A percentile compares a stretch with the other conserved stretches of the same genome.
These are phyloP conservation scores for Holcopasites calliopsidis DNA, from an alignment of 1,140 invertebrate species.

Conservation along the genomic window DNA sequence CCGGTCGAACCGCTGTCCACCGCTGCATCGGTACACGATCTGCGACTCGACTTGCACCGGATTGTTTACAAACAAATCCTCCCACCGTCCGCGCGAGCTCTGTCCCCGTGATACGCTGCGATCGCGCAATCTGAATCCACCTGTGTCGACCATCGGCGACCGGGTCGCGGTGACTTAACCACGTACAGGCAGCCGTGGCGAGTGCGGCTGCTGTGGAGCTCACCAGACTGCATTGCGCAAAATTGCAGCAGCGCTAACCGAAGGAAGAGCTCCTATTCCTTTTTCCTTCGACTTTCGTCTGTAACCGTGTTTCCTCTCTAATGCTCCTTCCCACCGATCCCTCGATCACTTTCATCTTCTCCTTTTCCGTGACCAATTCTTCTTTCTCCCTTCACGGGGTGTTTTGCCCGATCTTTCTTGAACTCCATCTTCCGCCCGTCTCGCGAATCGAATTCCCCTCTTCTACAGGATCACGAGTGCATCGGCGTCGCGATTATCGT, in stretches of 20 bases:
- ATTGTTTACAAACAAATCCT: conserved; percentile 74
- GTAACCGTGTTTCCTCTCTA: background rate
- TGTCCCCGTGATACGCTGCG: background rate
- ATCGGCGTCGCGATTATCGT: conserved; percentile 13
- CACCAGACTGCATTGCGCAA: conserved; percentile 70
- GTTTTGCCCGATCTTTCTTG: background rate
- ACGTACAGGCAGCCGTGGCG: too few relatives aligned
- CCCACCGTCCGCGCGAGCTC: conserved; percentile 38
- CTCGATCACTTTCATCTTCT: background rate
- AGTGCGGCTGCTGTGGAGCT: conserved; percentile 3
- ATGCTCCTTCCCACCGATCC: background rate
- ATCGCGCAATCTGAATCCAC: conserved; percentile 21
- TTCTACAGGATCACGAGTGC: background rate
- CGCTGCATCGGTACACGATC: conserved; percentile 28
- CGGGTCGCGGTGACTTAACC: too few relatives aligned
- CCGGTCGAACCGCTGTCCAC: conserved; percentile 11
- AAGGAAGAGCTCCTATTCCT: conserved; percentile 35
- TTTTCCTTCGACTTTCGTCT: conserved; percentile 13
- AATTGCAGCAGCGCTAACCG: conserved; percentile 58
- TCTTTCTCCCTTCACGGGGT: background rate
- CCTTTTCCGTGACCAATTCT: background rate
- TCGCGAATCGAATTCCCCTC: background rate
- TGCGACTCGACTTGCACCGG: conserved; percentile 44
- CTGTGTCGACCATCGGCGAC: conserved; percentile 28
- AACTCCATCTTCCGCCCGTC: background rate